Conservation (phyloP, 2,888 invertebrate genomes). For the Callinectes sapidus region DNA sequence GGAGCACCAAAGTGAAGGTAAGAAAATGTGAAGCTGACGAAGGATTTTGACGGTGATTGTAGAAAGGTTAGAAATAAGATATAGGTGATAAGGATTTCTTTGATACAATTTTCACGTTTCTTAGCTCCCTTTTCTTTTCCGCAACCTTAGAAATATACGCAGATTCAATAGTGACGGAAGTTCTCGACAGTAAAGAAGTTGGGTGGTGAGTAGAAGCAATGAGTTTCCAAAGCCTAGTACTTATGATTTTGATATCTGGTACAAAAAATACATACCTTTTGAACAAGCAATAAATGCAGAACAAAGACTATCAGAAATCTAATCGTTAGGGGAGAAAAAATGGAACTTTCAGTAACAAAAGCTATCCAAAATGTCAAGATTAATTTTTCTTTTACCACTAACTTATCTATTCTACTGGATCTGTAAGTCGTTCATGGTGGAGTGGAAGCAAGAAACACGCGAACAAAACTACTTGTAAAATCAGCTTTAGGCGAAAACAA, state of each 20-base stretch:
- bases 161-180: background rate
- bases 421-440: background rate
- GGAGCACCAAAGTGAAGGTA: too few species aligned
- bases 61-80: background rate
- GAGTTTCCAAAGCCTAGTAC: too few species aligned
- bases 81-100: too few species aligned
- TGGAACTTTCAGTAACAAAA: too few species aligned
- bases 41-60: background rate
- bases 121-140: background rate
- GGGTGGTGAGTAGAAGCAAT: background rate
- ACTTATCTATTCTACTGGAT: too few species aligned
- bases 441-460: background rate
- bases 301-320: background rate
- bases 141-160: background rate
- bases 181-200: background rate
- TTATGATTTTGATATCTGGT: too few species aligned
- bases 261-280: too few species aligned
- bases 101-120: background rate
- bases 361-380: too few species aligned
- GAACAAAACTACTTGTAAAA: background rate
- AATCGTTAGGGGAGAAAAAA: too few species aligned
- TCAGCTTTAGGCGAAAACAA: background rate
- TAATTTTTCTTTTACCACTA: too few species aligned
- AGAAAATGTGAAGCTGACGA: background rate
- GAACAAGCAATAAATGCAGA: background rate